Conservation (phyloP, 2,888 invertebrate species). For the Drosophila monieri region DNA sequence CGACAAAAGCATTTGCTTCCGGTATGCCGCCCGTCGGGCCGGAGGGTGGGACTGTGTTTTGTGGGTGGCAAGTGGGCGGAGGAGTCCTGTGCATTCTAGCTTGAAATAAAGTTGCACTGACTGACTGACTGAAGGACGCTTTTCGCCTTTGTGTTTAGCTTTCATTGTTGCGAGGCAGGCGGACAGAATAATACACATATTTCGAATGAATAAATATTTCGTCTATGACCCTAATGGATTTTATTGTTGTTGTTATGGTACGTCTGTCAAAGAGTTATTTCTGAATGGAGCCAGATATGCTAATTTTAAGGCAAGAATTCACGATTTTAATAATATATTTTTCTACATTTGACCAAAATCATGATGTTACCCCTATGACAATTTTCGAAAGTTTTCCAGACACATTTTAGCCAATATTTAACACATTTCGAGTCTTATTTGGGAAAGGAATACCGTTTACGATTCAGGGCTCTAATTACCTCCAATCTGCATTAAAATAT, state of each 20-base stretch:
- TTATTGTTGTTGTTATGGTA: constrained; percentile 16
- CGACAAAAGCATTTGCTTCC: constrained; percentile 75
- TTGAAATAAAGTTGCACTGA: constrained; percentile 78
- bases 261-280: constrained; percentile 38
- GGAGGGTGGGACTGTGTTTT: neutral
- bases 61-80: neutral
- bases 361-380: too few species aligned
- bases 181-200: constrained; percentile 47
- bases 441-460: too few species aligned
- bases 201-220: constrained; percentile 51
- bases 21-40: constrained; percentile 64
- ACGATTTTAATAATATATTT: too few species aligned
- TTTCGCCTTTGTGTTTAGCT: constrained; percentile 74
- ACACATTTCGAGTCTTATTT: too few species aligned
- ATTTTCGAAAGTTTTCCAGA: too few species aligned
- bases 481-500: too few species aligned
- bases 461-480: too few species aligned
- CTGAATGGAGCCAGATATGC: constrained; percentile 58
- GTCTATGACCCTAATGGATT: constrained; percentile 62
- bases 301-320: constrained; percentile 54
- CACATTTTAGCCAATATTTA: too few species aligned
- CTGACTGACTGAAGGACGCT: constrained; percentile 64
- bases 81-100: constrained; percentile 74
- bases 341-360: too few species aligned
- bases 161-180: constrained; percentile 75